Conservation (phyloP, 2,797 vertebrate genomes). For the Babyrousa celebensis region DNA sequence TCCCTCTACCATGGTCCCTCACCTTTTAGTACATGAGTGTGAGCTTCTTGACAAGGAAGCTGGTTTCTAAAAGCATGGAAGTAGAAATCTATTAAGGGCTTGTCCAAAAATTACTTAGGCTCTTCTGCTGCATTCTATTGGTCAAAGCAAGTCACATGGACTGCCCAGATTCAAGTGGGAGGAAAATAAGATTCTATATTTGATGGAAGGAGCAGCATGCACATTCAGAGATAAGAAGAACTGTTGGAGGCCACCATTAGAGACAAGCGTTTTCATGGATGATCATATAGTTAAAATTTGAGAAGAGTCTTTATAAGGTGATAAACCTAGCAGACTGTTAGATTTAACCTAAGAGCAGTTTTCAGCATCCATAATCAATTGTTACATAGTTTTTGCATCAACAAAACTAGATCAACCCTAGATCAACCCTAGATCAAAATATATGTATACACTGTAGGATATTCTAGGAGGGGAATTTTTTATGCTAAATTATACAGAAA, state of each 20-base stretch:
- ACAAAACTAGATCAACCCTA: neutral
- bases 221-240: neutral
- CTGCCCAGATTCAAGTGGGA: neutral
- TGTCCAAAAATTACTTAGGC: neutral
- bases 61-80: neutral
- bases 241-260: neutral
- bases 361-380: neutral
- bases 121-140: neutral
- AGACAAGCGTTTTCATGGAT: neutral
- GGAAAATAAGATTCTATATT: neutral
- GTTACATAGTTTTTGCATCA: neutral
- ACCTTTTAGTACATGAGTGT: neutral
- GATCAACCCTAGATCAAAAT: neutral
- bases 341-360: slow-evolving; percentile 25
- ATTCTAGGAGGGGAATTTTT: slow-evolving; percentile 16
- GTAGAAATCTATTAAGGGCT: neutral
- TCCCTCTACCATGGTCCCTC: neutral
- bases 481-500: neutral
- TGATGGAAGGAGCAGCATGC: neutral
- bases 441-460: neutral
- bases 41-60: neutral
- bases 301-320: neutral
- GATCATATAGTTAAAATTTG: slow-evolving; percentile 17
- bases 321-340: neutral
- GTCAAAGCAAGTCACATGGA: slow-evolving; percentile 3